A percentile compares a stretch with the other conserved stretches of the same genome.
These are phyloP conservation scores for Ellobius talpinus DNA, from an alignment of 2,113 vertebrate genomes.

Conservation along the genomic window DNA sequence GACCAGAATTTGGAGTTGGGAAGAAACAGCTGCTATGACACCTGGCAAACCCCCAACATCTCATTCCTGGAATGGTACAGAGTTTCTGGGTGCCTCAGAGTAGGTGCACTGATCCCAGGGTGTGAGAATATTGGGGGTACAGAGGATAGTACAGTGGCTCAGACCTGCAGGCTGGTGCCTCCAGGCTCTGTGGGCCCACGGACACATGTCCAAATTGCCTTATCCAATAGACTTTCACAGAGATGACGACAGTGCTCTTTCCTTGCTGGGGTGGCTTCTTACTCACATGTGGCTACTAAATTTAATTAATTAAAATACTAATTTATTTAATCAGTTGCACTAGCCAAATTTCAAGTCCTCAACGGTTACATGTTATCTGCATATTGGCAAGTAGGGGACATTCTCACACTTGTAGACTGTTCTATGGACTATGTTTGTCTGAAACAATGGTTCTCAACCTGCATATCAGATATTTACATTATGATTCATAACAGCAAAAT, in stretches of 20 bases:
- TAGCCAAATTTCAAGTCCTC: background rate
- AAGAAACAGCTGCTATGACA: background rate
- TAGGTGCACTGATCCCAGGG: background rate
- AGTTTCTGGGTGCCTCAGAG: background rate
- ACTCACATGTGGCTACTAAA: background rate
- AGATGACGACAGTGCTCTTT: background rate
- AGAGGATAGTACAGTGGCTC: background rate
- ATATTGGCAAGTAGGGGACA: background rate
- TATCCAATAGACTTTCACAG: background rate
- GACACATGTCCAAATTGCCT: background rate
- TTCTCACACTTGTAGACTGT: background rate
- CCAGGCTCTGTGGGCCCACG: background rate
- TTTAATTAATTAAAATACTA: conserved; percentile 40
- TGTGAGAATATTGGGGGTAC: background rate
- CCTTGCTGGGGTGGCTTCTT: background rate
- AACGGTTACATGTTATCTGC: accelerated
- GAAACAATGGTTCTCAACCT: background rate
- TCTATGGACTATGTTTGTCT: background rate
- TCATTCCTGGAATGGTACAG: background rate
- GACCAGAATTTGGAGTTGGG: background rate
- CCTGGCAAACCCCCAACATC: background rate
- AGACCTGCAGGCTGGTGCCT: background rate
- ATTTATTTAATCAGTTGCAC: background rate
- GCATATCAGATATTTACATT: background rate
- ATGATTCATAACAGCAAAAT: background rate